Base-by-base conservation (phyloP, 2,113 vertebrate species). In the Procavia capensis region DNA sequence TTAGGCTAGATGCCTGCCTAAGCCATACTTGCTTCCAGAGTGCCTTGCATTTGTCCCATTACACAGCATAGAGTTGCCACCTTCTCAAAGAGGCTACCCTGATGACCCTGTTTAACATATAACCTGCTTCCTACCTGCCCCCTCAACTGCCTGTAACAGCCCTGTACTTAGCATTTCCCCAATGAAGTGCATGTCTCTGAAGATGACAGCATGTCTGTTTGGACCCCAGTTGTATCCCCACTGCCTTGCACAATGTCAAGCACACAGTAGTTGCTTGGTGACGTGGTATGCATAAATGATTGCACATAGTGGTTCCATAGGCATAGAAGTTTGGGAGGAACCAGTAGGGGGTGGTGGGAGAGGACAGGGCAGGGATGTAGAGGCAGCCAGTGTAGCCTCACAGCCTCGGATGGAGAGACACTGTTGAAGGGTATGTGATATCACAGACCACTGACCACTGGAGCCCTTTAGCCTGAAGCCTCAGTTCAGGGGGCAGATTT, bases 101-200 rank as follows among this genome's bases (percentile, higher is more conserved):
- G 66, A 36, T 17, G 34, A 68, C 34, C 16, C 34, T 36, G 34
- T n/a, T n/a, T 36, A 70, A n/a, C 34, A 70, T 70, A 17, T n/a
- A 70, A 20, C 66, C 66, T 70, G 34, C 66, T n/a, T 20, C 34
- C 66, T 70, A 19, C 10, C 34, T 27, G n/a, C 34, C 14, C 66
- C 66, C 66, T 20, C 34, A 3, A 36, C 13, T 6, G 16, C 66
- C 34, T n/a, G n/a, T n/a, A 7, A 70, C 57, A 19, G 13, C 34
- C 17, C 34, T 3, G 57, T 39, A 5, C 0, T 9, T 13, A 2
- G 5, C 2, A 1, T 34, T n/a, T 36, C 11, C 19, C 31, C 31
- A 13, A 14, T 66, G 29, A 64, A 34, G 39, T 10, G 19, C 9
- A 1, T 0, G 25, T 76, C 25, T 27, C 22, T 29, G 59, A 59